Evolutionary conservation across 2,888 invertebrate genomes (phyloP), one percentile per base, ranked within the genome.

Genomic region (Volucella bombylans): DNA sequence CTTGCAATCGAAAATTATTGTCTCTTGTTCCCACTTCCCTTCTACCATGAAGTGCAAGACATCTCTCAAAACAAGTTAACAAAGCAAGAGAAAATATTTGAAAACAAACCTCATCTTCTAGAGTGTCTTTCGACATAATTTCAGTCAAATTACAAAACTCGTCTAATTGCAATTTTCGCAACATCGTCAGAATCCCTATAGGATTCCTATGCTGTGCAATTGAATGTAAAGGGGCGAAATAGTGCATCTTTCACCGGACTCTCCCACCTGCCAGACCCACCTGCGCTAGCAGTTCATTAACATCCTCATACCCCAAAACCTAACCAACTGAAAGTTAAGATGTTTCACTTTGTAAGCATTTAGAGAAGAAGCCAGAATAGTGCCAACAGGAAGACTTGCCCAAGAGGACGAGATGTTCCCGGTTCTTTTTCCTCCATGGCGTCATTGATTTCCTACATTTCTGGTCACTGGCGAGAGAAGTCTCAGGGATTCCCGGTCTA

Each of bases 271-370:
- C 2, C 2, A 3, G 18, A 23, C 18, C 10, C 64, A 69, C 73
- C 73, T 74, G 73, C 31, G 6, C 6, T 57, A 43, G 12, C 38
- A n/a, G n/a, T 14, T 39, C 38, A 50, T 72, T 9, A 76, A 68
- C 54, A 41, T 76, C 62, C 62, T 61, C 69, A 50, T 57, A 31
- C 15, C 45, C n/a, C 50, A 57, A n/a, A 57, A 68, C 62, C 57
- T 52, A 72, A 68, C 72, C 52, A 59, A 64, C 68, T 52, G 59
- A 76, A 85, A 77, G 64, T 76, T 57, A 81, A 81, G 81, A 80
- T 68, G 71, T 77, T 85, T 81, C 62, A 77, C 68, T 85, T 85
- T 81, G 71, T 72, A 85, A 68, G 45, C 67, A 68, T 72, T 72
- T 67, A 39, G n/a, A 18, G 15, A 45, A 55, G 47, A 39, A 61